Base-by-base conservation (phyloP, 2,113 vertebrate species). In the Rhabdomys dilectus region DNA sequence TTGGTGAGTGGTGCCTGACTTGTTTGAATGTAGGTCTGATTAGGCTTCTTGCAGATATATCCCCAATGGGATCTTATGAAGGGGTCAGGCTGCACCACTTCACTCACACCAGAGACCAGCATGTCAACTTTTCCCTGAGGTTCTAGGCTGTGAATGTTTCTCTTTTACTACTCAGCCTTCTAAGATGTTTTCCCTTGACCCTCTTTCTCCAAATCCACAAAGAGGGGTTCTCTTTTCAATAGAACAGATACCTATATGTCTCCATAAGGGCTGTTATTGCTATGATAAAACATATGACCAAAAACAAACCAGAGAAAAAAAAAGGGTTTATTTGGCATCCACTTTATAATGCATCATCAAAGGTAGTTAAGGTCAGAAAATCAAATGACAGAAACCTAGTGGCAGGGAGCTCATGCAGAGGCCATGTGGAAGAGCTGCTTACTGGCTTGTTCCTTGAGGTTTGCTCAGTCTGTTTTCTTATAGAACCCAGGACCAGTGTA, bases 121-220 rank as follows among this genome's bases (percentile, higher is more conserved):
- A 80, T 13, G 34, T 39, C 89, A 88, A 12, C 48, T 87, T 72
- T 77, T 90, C 78, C 45, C 36, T 7, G 10, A 64, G 72, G 34
- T 45, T 88, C 85, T 94, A 89, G 92, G 56, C 81, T 95, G 91
- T 48, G 92, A 31, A 29, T 70, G 56, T 84, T 93, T 93, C 24
- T 85, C 2, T 88, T 81, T 89, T 95, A 29, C n/a, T 89, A 42
- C 7, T 89, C 92, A 75, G 89, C 92, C 45, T 96, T 82, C 56
- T 42, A 86, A 48, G 5, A 73, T 87, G 88, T 80, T 95, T 73
- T 94, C n/a, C 58, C 51, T 88, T 80, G 31, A 21, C 22, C 19
- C 60, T 0, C 70, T 82, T 92, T 95, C 72, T 94, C 58, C 75
- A 91, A 92, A 81, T 78, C 72, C 5, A 2, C 39, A 19, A 77